Conservation (phyloP, 2,797 vertebrate genomes). For the Hoplostethus mediterraneus region DNA sequence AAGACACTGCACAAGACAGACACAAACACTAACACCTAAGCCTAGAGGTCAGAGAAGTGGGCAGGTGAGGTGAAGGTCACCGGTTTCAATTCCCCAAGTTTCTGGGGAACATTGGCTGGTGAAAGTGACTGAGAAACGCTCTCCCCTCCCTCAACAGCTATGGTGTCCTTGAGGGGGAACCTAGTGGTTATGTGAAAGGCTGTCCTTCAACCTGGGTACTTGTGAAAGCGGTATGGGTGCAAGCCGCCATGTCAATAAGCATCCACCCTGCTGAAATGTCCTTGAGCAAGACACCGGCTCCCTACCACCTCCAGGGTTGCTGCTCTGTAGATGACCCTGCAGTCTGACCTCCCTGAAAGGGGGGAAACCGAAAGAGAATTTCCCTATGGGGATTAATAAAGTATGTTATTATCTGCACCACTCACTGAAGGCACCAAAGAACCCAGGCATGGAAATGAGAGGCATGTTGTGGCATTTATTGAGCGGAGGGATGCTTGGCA, state of each 20-base stretch:
- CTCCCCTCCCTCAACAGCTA: too few relatives aligned
- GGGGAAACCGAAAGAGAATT: not conserved
- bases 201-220: not conserved
- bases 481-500: not conserved
- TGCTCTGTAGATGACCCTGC: not conserved
- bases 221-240: not conserved
- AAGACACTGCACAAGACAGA: too few relatives aligned
- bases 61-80: too few relatives aligned
- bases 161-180: not conserved
- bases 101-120: too few relatives aligned
- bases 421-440: conserved; percentile 1
- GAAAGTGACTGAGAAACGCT: too few relatives aligned
- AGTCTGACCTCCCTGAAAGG: too few relatives aligned
- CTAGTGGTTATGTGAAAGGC: not conserved
- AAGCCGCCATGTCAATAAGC: conserved; percentile 16
- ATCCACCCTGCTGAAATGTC: not conserved
- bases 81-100: too few relatives aligned
- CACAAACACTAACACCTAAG: too few relatives aligned
- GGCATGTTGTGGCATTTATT: not conserved
- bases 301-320: too few relatives aligned
- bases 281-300: too few relatives aligned
- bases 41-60: too few relatives aligned
- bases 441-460: conserved; percentile 16
- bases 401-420: not conserved
- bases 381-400: conserved; percentile 12